These are phyloP conservation scores for Euwallacea fornicatus DNA, from an alignment of 1,140 invertebrate species.

Conservation along the genomic window DNA sequence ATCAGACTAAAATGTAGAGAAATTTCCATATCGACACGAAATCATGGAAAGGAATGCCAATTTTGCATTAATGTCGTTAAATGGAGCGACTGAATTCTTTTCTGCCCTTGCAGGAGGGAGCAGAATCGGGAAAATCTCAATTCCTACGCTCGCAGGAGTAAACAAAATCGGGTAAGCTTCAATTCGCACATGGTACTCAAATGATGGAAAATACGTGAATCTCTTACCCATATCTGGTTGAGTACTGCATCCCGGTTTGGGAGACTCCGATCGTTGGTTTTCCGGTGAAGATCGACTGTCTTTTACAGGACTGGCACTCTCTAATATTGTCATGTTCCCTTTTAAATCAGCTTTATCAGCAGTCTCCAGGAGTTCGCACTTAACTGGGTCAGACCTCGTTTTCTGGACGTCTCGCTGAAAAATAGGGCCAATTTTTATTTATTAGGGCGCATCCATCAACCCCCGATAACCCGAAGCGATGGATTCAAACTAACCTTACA, in stretches of 20 bases:
- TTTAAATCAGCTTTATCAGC: slow-evolving; percentile 29
- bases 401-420: slow-evolving; percentile 47
- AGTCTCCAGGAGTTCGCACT: slow-evolving; percentile 33
- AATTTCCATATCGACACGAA: too few relatives aligned
- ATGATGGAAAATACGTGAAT: neutral
- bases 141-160: too few relatives aligned
- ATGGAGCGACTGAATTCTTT: too few relatives aligned
- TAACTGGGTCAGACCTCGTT: slow-evolving; percentile 47
- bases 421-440: neutral
- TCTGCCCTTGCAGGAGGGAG: too few relatives aligned
- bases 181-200: too few relatives aligned
- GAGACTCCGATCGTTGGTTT: slow-evolving; percentile 44
- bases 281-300: slow-evolving; percentile 44
- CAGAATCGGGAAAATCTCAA: too few relatives aligned
- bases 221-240: slow-evolving; percentile 48
- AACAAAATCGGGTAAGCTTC: too few relatives aligned
- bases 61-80: too few relatives aligned
- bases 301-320: slow-evolving; percentile 43
- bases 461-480: too few relatives aligned
- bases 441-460: too few relatives aligned
- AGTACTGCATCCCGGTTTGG: slow-evolving; percentile 49
- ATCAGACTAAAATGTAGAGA: too few relatives aligned
- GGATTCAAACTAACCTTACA: slow-evolving; percentile 22
- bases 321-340: slow-evolving; percentile 46
- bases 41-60: too few relatives aligned